Percentiles rank a stretch among this genome's conserved stretches.
Conservation (phyloP, 2,797 vertebrate species). For the Vireo griseus region DNA sequence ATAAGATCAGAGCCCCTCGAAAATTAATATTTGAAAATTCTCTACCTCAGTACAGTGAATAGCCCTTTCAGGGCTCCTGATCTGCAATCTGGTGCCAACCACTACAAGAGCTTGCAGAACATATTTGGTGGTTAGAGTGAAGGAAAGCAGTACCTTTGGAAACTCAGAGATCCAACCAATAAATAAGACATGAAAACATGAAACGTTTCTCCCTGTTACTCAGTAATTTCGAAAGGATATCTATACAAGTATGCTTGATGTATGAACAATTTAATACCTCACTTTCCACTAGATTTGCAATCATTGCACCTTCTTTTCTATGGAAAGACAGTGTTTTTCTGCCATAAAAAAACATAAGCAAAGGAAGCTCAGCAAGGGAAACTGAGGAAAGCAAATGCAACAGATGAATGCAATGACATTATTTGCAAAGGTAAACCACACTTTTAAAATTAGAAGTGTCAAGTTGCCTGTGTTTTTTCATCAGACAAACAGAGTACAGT, state of each 20-base stretch:
- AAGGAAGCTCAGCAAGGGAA: background rate
- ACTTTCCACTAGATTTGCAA: background rate
- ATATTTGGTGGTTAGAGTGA: background rate
- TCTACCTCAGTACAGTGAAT: background rate
- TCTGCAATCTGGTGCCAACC: background rate
- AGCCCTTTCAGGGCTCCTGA: background rate
- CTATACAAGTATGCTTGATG: background rate
- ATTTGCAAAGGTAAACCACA: background rate
- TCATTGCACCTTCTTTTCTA: background rate
- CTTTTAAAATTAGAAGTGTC: background rate
- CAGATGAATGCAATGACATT: background rate
- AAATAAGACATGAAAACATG: background rate
- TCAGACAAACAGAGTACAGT: background rate
- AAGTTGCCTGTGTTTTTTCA: background rate
- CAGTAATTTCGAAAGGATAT: background rate
- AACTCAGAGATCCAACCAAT: background rate
- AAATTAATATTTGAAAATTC: background rate
- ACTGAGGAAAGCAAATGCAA: background rate
- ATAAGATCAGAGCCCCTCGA: background rate
- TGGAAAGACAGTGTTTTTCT: background rate
- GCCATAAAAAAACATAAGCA: background rate
- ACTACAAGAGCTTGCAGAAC: background rate
- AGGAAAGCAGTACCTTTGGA: background rate
- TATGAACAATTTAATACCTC: background rate
- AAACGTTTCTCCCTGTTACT: background rate